Evolutionary conservation across 2,888 invertebrate species (phyloP).

Genomic region (Andrena camellia): DNA sequence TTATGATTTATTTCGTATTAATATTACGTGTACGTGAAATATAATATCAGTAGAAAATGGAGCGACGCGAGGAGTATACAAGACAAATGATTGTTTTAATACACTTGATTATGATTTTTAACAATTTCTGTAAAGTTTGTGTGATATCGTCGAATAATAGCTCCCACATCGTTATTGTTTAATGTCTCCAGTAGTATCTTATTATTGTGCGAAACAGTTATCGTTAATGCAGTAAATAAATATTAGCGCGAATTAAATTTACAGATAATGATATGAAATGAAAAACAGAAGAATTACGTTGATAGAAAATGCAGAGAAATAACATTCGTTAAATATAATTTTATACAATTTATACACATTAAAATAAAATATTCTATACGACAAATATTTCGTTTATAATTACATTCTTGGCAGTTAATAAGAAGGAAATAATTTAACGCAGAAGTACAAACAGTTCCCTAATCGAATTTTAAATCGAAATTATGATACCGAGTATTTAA

Average conservation of each 20-base stretch:
- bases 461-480: constrained; percentile 21
- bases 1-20: constrained; percentile 41
- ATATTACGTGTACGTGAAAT: constrained; percentile 40
- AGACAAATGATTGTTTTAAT: constrained; percentile 3
- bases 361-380: constrained; percentile 18
- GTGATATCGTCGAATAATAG: neutral
- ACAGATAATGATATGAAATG: constrained; percentile 19
- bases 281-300: neutral
- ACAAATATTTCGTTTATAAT: constrained; percentile 15
- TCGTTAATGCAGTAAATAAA: constrained; percentile 32
- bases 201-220: constrained; percentile 23
- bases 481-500: constrained; percentile 57
- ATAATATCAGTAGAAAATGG: constrained; percentile 41
- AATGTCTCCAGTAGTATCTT: constrained; percentile 17
- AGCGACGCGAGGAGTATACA: constrained; percentile 5
- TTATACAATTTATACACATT: constrained; percentile 17
- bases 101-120: constrained; percentile 4
- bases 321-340: constrained; percentile 11
- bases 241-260: constrained; percentile 14
- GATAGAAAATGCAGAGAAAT: neutral
- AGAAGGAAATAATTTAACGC: constrained; percentile 32
- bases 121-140: neutral
- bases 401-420: constrained; percentile 50
- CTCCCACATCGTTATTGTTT: constrained; percentile 18
- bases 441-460: neutral